A percentile compares a stretch with the other conserved stretches of the same genome.
Conservation (phyloP, 2,113 vertebrate species). For the Grammomys dolichurus region DNA sequence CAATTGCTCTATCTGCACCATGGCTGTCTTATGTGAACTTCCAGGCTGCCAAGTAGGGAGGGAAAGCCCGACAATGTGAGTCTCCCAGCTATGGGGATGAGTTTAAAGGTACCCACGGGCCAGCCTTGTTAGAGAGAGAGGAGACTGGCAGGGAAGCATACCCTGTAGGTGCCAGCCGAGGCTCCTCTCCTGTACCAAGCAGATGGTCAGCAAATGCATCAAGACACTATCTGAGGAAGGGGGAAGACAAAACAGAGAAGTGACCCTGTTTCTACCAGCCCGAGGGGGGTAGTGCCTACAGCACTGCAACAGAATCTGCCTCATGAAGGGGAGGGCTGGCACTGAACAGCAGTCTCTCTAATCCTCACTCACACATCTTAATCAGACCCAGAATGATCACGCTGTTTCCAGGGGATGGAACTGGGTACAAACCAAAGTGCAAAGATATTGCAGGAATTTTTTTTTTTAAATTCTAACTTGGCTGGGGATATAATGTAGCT, state of each 20-base stretch:
- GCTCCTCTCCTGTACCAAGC: not conserved
- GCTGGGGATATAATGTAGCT: not conserved
- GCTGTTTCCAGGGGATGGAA: not conserved
- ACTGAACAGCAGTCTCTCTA: rapidly evolving
- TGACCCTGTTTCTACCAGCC: not conserved
- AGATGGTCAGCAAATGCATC: not conserved
- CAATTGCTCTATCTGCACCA: too few relatives aligned
- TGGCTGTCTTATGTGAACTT: rapidly evolving
- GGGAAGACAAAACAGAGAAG: not conserved
- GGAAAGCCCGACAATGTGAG: too few relatives aligned
- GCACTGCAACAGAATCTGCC: not conserved
- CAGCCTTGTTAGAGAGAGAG: rapidly evolving
- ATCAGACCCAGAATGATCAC: not conserved
- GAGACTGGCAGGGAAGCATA: not conserved
- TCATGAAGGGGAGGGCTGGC: not conserved
- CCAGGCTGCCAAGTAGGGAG: not conserved
- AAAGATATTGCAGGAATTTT: not conserved
- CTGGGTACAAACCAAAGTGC: not conserved
- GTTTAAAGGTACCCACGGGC: too few relatives aligned
- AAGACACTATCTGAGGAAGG: not conserved
- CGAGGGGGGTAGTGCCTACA: not conserved
- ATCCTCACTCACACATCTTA: not conserved
- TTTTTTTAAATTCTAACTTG: not conserved
- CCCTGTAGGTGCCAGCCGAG: too few relatives aligned
- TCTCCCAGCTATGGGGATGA: not conserved